Evolutionary conservation across 2,113 vertebrate species (phyloP).

Genomic region (Dolichotis patagonum): DNA sequence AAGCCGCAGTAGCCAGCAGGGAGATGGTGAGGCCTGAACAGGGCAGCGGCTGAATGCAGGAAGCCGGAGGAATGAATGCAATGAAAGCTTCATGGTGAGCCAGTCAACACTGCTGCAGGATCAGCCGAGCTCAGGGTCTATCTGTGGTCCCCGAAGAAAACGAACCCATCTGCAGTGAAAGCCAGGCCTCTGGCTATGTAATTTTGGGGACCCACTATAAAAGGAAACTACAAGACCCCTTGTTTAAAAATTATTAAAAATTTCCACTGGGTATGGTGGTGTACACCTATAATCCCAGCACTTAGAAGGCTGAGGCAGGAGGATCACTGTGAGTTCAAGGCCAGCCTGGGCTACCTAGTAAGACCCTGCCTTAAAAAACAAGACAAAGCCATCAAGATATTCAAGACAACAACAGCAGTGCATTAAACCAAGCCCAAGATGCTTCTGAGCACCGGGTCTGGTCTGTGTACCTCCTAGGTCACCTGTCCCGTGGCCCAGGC

Average conservation of each 20-base stretch:
- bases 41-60: fast-evolving
- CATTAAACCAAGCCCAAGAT: fast-evolving
- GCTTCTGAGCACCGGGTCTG: fast-evolving
- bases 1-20: not conserved
- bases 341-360: not conserved
- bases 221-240: not conserved
- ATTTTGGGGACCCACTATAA: not conserved
- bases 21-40: not conserved
- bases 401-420: not conserved
- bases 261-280: not conserved
- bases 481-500: not conserved
- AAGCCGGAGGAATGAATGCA: not conserved
- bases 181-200: not conserved
- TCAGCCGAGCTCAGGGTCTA: not conserved
- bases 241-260: not conserved
- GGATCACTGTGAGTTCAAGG: not conserved
- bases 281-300: not conserved
- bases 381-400: not conserved
- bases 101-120: not conserved
- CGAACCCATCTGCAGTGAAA: no score
- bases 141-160: not conserved
- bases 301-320: not conserved
- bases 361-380: not conserved
- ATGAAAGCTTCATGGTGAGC: not conserved
- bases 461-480: not conserved